Evolutionary conservation across 1,140 invertebrate species (phyloP), one percentile per base, ranked within the genome.

Genomic region (Papilio polytes): DNA sequence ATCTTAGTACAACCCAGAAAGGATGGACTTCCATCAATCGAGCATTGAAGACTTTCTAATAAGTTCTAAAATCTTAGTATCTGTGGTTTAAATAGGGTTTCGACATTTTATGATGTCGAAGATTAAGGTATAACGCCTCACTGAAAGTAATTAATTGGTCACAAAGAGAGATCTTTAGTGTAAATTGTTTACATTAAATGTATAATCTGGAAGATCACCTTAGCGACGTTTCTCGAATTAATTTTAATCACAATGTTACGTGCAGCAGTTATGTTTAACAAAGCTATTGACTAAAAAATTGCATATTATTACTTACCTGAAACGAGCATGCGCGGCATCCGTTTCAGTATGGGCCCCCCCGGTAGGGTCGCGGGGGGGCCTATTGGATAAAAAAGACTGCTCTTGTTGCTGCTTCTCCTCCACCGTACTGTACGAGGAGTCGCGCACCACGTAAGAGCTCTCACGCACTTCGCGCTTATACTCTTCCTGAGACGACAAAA

Each of bases 351-450:
- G 95, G 89, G 95, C 94, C 94, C 95, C 94, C 95, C 93, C 94
- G 91, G 83, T 90, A 70, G 92, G 92, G 92, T 95, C 92, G 86
- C 94, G 94, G 91, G 95, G 93, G 92, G 95, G 95, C 94, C 92
- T 95, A 95, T 94, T 95, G 94, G 94, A 95, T 95, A 95, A 95
- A 95, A 95, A 95, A 95, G 94, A 95, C 92, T 94, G 94, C 89
- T 95, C 90, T 85, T 94, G 87, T 84, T 92, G 90, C 2, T 88
- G 86, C 74, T 91, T 92, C 87, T 94, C 92, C 82, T 94, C 93
- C 79, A 92, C 91, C 53, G 91, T 91, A 85, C 91, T 93, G 84
- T 94, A 94, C 26, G 92, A 94, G 18, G 92, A 94, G 87, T 95
- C 94, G 6, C 94, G 90, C 15, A 94, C 91, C 80, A 94, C 92